Evolutionary conservation across 2,797 vertebrate genomes (phyloP).

Genomic region (Tinamus major): DNA sequence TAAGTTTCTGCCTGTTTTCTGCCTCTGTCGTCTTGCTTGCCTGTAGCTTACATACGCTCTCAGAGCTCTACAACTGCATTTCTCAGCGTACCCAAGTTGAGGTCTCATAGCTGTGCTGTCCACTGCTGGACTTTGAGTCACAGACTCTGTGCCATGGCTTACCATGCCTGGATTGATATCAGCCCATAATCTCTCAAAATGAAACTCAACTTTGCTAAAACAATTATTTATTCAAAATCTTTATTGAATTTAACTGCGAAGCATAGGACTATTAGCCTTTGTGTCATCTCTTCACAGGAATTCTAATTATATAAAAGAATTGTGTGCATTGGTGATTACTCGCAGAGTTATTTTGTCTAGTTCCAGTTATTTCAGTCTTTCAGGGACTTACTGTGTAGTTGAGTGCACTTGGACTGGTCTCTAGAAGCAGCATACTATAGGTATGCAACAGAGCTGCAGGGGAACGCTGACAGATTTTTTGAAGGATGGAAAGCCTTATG

Average conservation of each 20-base stretch:
- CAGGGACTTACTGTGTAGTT: background rate
- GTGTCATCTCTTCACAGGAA: accelerated
- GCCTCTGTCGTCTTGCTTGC: background rate
- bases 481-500: background rate
- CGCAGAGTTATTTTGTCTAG: background rate
- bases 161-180: background rate
- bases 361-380: background rate
- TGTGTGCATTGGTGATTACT: background rate
- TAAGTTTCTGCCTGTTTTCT: background rate
- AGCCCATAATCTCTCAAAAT: background rate
- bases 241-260: background rate
- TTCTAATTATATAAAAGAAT: background rate
- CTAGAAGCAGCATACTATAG: background rate
- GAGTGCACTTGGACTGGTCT: background rate
- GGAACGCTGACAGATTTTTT: background rate
- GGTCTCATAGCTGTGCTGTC: background rate
- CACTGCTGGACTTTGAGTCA: background rate
- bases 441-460: background rate
- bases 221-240: background rate
- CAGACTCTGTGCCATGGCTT: background rate
- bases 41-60: background rate
- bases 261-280: background rate
- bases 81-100: background rate
- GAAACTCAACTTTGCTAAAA: background rate
- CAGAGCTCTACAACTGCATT: background rate